Evolutionary conservation across 1,140 invertebrate species (phyloP).

Genomic region (Olivierus martensii): DNA sequence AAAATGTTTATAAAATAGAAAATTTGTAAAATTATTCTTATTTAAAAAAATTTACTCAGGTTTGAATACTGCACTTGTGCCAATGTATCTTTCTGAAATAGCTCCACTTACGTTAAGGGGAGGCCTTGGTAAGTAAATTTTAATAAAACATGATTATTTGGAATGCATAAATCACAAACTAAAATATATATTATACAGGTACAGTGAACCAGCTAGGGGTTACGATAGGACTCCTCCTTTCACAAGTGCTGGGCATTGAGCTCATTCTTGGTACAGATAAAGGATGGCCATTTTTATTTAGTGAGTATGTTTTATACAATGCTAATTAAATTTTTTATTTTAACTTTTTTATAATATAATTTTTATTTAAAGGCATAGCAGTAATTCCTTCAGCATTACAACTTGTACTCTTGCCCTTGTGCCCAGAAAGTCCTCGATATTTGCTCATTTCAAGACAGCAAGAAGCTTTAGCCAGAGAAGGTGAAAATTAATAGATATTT

Average conservation of each 20-base stretch:
- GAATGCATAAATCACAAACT: too few species aligned
- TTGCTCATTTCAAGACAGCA: conserved; percentile 76
- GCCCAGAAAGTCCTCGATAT: conserved; percentile 81
- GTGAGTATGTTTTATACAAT: too few species aligned
- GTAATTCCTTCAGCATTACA: conserved; percentile 81
- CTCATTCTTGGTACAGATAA: conserved; percentile 83
- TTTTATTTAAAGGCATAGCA: conserved; percentile 56
- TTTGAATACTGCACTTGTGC: conserved; percentile 86
- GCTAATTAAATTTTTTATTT: too few species aligned
- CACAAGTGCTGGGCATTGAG: conserved; percentile 79
- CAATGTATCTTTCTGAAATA: conserved; percentile 96
- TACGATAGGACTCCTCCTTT: conserved; percentile 71
- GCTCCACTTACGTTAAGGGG: conserved; percentile 84
- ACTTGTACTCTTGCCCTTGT: conserved; percentile 74
- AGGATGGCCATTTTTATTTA: conserved; percentile 59
- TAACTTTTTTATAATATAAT: too few species aligned
- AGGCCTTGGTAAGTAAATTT: conserved; percentile 44
- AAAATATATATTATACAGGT: conserved; percentile 19
- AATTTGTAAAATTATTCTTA: too few species aligned
- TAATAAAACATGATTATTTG: too few species aligned
- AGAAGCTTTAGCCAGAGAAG: too few species aligned
- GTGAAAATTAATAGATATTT: too few species aligned
- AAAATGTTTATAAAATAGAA: background rate
- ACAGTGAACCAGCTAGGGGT: conserved; percentile 93
- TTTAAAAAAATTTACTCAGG: conserved; percentile 32